phyloP scores from a whole-genome alignment of 2,888 invertebrate species.

The Cephalotes varians region DNA sequence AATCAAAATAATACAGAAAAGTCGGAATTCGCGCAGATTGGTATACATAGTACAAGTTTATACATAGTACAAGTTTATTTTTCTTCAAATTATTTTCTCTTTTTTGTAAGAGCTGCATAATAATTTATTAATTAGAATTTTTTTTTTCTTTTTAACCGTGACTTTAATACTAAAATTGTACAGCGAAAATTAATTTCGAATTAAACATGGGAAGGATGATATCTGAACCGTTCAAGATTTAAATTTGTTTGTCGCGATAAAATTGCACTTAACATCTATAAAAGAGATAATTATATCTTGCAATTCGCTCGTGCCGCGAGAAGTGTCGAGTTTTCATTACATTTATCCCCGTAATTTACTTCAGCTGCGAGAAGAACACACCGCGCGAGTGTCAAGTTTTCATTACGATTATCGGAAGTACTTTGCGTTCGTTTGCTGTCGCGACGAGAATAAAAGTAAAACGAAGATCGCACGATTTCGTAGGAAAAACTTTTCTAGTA shows the following conservation, averaged over 20 bases:
- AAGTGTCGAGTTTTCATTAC: slow-evolving; percentile 44
- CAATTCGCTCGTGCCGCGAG: not conserved
- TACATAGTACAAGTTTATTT: slow-evolving; percentile 1
- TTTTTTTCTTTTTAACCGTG: not conserved
- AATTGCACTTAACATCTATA: slow-evolving; percentile 27
- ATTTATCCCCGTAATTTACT: slow-evolving; percentile 39
- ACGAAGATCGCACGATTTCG: slow-evolving; percentile 44
- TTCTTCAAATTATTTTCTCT: not conserved
- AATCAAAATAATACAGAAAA: slow-evolving; percentile 42
- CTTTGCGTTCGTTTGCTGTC: slow-evolving; percentile 25
- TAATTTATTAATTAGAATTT: not conserved
- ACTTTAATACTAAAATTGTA: slow-evolving; percentile 11
- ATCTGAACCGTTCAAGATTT: not conserved
- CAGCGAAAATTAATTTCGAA: slow-evolving; percentile 20
- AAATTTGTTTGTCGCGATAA: slow-evolving; percentile 11
- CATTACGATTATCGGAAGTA: slow-evolving; percentile 53
- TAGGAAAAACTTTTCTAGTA: slow-evolving; percentile 41
- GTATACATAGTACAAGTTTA: not conserved
- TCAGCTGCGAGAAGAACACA: slow-evolving; percentile 17
- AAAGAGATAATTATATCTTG: slow-evolving; percentile 19
- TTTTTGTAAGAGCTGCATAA: not conserved
- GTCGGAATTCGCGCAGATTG: not conserved
- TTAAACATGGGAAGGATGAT: not conserved
- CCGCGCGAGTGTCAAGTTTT: slow-evolving; percentile 37
- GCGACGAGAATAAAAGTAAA: slow-evolving; percentile 42